Evolutionary conservation across 2,888 invertebrate species (phyloP).

Genomic region (Thereva nobilitata): DNA sequence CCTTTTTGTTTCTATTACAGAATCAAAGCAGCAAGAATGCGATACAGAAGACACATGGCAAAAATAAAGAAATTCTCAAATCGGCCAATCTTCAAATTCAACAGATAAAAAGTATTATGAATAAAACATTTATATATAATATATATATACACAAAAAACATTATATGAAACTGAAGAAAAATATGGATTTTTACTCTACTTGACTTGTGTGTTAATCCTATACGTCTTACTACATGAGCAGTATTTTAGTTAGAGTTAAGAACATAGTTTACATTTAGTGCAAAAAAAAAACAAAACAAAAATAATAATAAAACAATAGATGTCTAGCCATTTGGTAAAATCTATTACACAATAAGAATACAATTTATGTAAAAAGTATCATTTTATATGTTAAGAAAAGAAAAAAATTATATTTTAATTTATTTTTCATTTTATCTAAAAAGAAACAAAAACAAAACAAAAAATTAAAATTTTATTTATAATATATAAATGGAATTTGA

Average conservation of each 20-base stretch:
- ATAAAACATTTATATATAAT: neutral
- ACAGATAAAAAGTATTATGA: no score
- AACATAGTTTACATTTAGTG: neutral
- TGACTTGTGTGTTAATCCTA: neutral
- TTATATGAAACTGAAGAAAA: neutral
- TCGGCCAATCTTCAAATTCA: neutral
- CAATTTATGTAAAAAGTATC: no score
- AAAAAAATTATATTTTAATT: no score
- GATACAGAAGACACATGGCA: constrained; percentile 29
- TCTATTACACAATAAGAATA: no score
- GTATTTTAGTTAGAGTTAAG: constrained; percentile 21
- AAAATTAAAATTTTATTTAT: no score
- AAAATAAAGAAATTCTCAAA: constrained; percentile 24
- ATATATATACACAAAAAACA: constrained; percentile 10
- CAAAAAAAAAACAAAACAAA: no score
- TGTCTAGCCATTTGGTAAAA: no score
- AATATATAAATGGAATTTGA: no score
- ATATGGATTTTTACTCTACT: neutral
- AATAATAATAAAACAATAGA: no score
- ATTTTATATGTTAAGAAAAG: no score
- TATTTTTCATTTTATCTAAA: no score
- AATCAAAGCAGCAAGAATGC: constrained; percentile 13
- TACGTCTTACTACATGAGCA: constrained; percentile 22
- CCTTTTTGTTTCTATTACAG: constrained; percentile 29
- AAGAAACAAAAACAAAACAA: no score